These are phyloP conservation scores for Hyles lineata DNA, from an alignment of 2,888 invertebrate genomes.

Conservation along the genomic window DNA sequence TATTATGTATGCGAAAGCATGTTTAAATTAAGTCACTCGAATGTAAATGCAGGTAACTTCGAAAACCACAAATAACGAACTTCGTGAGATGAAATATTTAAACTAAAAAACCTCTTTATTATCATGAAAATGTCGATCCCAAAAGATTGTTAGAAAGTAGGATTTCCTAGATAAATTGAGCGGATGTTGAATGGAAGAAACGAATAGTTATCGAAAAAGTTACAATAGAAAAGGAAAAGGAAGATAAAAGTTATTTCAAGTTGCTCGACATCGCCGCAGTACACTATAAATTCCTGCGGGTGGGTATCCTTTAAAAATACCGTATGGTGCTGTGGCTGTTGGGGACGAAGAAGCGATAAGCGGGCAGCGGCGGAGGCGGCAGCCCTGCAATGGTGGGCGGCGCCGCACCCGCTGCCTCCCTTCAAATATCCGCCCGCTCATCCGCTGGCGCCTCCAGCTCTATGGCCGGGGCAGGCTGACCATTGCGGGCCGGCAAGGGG, in stretches of 20 bases:
- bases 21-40: no score
- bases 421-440: conserved; percentile 85
- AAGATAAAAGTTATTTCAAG: not conserved
- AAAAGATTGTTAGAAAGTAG: not conserved
- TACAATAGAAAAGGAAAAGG: not conserved
- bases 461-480: conserved; percentile 54
- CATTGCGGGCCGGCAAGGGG: conserved; percentile 64
- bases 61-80: no score
- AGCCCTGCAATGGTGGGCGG: conserved; percentile 33
- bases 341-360: conserved; percentile 77
- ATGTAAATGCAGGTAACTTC: no score
- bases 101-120: not conserved
- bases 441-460: conserved; percentile 86
- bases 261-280: conserved; percentile 14
- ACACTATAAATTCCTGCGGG: not conserved
- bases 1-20: no score
- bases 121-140: not conserved
- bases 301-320: conserved; percentile 63
- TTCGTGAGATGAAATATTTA: not conserved
- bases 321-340: conserved; percentile 74
- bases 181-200: not conserved
- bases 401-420: conserved; percentile 78
- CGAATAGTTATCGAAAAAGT: not conserved
- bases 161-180: not conserved
- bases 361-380: conserved; percentile 73